Evolutionary conservation across 2,113 vertebrate genomes (phyloP).

Genomic region (Cinclus mexicanus): DNA sequence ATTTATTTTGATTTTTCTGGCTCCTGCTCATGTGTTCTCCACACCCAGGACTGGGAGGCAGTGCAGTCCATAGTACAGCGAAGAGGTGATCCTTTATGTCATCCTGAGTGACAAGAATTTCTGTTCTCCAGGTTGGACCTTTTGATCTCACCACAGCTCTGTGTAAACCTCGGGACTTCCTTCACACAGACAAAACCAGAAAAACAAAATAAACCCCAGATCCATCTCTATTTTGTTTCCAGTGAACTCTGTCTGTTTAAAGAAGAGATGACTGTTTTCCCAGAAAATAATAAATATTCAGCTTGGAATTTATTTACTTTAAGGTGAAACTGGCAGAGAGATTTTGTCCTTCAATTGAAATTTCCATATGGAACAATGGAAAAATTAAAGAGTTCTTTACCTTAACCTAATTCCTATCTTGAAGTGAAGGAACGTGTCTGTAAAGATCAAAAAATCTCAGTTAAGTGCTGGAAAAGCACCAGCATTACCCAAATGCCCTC

Average conservation of each 20-base stretch:
- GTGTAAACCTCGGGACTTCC: slow-evolving; percentile 45
- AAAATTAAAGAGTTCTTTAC: slow-evolving; percentile 24
- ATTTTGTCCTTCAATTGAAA: slow-evolving; percentile 22
- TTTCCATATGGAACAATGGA: slow-evolving; percentile 31
- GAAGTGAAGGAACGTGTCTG: not conserved
- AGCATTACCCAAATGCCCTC: not conserved
- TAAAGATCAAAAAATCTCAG: not conserved
- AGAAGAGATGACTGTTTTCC: not conserved
- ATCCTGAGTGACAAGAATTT: slow-evolving; percentile 28
- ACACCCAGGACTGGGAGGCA: not conserved
- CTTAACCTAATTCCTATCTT: not conserved
- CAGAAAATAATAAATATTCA: slow-evolving; percentile 50
- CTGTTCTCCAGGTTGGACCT: slow-evolving; percentile 37
- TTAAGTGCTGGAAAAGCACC: not conserved
- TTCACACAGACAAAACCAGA: slow-evolving; percentile 8
- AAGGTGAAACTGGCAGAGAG: slow-evolving; percentile 10
- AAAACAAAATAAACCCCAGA: slow-evolving; percentile 7
- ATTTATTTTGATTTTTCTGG: slow-evolving; percentile 11
- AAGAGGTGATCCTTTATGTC: not conserved
- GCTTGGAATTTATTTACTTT: slow-evolving; percentile 50
- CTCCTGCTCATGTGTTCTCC: not conserved
- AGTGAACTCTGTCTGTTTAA: not conserved
- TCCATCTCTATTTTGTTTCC: slow-evolving; percentile 24
- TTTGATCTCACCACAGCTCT: slow-evolving; percentile 43
- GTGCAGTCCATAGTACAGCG: not conserved